Conservation (phyloP, 2,113 vertebrate genomes). For the Siphamia tubifer region DNA sequence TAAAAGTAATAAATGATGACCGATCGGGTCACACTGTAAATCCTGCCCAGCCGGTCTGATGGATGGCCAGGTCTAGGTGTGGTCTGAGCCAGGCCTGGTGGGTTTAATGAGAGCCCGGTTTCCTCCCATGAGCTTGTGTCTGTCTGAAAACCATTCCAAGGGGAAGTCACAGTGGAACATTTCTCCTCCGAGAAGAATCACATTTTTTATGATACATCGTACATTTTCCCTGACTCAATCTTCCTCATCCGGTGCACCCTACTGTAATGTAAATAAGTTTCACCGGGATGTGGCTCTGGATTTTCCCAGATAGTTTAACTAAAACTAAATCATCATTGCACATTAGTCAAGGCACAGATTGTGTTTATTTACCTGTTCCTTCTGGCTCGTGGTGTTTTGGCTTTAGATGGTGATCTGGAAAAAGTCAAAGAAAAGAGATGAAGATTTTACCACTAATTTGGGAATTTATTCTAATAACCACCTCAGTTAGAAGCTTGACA, state of each 20-base stretch:
- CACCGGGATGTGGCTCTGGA: constrained; percentile 42
- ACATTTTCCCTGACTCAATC: constrained; percentile 60
- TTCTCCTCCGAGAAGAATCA: constrained; percentile 47
- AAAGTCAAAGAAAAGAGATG: no score
- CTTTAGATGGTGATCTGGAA: not conserved
- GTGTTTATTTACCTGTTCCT: constrained; percentile 20
- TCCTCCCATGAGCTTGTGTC: constrained; percentile 58
- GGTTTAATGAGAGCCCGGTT: constrained; percentile 66
- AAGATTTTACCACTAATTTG: not conserved
- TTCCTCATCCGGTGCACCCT: constrained; percentile 44
- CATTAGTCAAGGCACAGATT: constrained; percentile 14
- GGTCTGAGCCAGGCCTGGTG: constrained; percentile 54
- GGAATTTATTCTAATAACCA: not conserved
- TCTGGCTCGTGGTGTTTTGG: no score
- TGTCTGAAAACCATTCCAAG: constrained; percentile 58
- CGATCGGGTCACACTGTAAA: constrained; percentile 76
- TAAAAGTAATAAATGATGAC: constrained; percentile 81
- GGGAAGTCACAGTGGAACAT: constrained; percentile 58
- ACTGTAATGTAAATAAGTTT: constrained; percentile 54
- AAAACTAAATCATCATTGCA: constrained; percentile 39
- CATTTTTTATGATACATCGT: constrained; percentile 54
- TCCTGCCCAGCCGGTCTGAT: constrained; percentile 71
- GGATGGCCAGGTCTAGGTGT: constrained; percentile 61
- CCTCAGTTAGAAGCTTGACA: not conserved
- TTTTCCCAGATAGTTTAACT: constrained; percentile 35